Evolutionary conservation across 2,797 vertebrate species (phyloP), one percentile per base, ranked within the genome.

Genomic region (Alcedo atthis): DNA sequence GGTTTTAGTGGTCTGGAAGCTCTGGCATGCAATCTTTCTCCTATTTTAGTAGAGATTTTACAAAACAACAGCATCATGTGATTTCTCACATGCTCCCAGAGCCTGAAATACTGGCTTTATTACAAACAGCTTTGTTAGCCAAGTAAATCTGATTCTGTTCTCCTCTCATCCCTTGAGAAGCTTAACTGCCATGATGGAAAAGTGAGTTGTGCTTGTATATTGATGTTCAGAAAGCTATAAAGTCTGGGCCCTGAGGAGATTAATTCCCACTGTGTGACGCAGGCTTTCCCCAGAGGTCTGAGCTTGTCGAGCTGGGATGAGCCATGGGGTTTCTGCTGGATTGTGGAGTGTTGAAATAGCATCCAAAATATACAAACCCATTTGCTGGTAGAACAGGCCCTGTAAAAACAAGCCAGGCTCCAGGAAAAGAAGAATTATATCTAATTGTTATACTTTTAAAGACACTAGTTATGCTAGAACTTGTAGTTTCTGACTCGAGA

Each of bases 31-130:
- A 45, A 9, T 57, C 30, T 42, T 43, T 46, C 6, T 48, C 59
- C 40, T 33, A 70, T 63, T 74, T 83, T 75, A 4, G 11, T 61
- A 68, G 42, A 63, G 66, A 75, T 69, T 87, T 86, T 32, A 76
- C 66, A 77, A 79, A 95, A 82, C 80, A 91, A 2, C 5, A 8
- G 73, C 45, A 80, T 59, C 93, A 90, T 90, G 94, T 93, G 95
- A 87, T 89, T 26, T 48, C 79, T 95, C 93, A 91, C 93, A 92
- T 71, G 95, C 58, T 95, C 21, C 43, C 63, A 53, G 82, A 90
- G 89, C 87, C 82, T 95, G 88, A 85, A 96, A 58, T 76, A 68
- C 85, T 70, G 71, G 68, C 93, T 87, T 94, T 85, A 69, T 87
- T 92, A 51, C 70, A 61, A 70, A 69, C 78, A 89, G 71, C 71